Conservation (phyloP, 30 jellyfish, hydroid and myxozoan genomes). For the Clytia hemisphaerica region DNA sequence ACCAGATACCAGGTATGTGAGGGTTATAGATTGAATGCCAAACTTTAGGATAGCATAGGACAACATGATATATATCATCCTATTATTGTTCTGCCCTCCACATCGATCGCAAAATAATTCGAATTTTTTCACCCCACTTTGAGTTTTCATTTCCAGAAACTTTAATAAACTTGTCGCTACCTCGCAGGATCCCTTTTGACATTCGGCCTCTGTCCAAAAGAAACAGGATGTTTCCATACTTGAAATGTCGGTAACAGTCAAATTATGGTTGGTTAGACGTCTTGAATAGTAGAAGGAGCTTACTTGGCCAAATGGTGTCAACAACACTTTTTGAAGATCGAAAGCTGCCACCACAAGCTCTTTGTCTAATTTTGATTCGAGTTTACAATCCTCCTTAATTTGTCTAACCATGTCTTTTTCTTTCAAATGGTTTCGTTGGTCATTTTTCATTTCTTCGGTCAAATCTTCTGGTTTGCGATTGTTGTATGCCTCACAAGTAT, state of each 20-base stretch:
- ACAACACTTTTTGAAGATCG: background rate
- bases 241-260: background rate
- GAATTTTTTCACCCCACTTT: background rate
- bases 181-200: background rate
- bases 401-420: background rate
- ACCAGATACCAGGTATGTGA: background rate
- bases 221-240: background rate
- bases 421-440: background rate
- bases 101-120: background rate
- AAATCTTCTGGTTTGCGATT: background rate
- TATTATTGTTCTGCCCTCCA: background rate
- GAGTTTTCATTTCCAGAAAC: background rate
- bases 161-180: background rate
- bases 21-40: background rate
- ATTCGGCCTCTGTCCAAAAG: background rate
- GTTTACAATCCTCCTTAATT: background rate
- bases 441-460: background rate
- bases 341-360: background rate
- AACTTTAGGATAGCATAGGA: background rate
- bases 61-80: background rate
- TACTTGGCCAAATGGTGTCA: too few species aligned
- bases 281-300: too few species aligned
- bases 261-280: too few species aligned
- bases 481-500: conserved; percentile 3
- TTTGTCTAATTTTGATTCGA: background rate